Evolutionary conservation across 1,140 invertebrate species (phyloP), one percentile per base, ranked within the genome.

Genomic region (Polypedilum vanderplanki): DNA sequence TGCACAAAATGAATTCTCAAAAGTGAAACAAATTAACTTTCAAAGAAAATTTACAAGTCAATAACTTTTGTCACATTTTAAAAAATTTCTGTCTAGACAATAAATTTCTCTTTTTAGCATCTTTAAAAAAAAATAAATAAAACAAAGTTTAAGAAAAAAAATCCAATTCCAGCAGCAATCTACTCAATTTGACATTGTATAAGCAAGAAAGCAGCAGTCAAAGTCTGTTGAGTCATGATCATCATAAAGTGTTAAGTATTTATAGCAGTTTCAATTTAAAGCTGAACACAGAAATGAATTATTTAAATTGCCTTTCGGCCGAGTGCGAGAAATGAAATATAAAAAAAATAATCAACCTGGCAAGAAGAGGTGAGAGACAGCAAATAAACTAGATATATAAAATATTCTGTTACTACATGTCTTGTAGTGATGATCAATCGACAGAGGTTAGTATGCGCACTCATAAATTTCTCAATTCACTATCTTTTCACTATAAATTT

Each of bases 241-340:
- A 57, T 57, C 46, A 57, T 57, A 57, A 57, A 57, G 46, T 57
- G 46, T 57, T 57, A 57, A 57, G 12, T 57, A 57, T 57, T 57
- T 57, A 57, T 57, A 57, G 46, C 46, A 57, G 46, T 57, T 57
- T 57, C n/a, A 12, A 57, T 57, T 57, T 57, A 57, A 57, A 57
- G 15, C 46, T 57, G n/a, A 57, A 57, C 24, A 33, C 24, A 33
- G 24, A 33, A 33, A 33, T 33, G 24, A 33, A n/a, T 57, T 57
- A 57, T 57, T 57, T 57, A 57, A 57, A 57, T 33, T 57, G 46
- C 46, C 46, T 57, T 57, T 57, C 12, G n/a, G 46, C 9, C 15
- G 12, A 57, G n/a, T 33, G 24, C 5, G n/a, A 12, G 12, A 57
- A 57, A 57, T 57, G 41, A 46, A 46, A 46, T 57, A n/a, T 1